Base-by-base conservation (phyloP, 2,888 invertebrate genomes). In the Nephrotoma guestfalica region DNA sequence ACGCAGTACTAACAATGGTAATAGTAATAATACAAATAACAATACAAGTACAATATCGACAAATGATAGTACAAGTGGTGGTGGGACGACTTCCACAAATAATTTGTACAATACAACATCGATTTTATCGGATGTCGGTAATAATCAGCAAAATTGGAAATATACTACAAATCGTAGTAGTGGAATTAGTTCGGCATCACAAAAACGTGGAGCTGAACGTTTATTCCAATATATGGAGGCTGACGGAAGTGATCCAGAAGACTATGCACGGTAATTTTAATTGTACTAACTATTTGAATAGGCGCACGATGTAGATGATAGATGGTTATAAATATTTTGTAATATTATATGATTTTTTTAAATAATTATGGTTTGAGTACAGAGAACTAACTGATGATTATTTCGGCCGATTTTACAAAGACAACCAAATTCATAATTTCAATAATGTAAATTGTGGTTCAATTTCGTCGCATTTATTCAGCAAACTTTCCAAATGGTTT, bases 171-270 rank as follows among this genome's bases (percentile, higher is more conserved):
- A 86, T 86, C 30, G 86, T 6, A 45, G 45, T 86, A 45, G 45
- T 86, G 86, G 86, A 88, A 89, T 88, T 87, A 90, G 90, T 88
- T 90, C 90, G 85, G 90, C 90, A 87, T 87, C 87, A 88, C 91
- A 90, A 89, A 92, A 92, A 89, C 93, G 93, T 88, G 95, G 95
- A 88, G 95, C 95, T 87, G 94, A 94, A 88, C 92, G 95, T 87
- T 93, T 95, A 87, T 95, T 95, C 92, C 95, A 94, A 89, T 95
- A 94, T 93, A 93, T 95, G 93, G 95, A 94, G 92, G 95, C 95
- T 88, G 95, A 95, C 92, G 94, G 94, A 89, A 95, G 95, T 87
- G 95, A 94, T 90, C 93, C 93, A 89, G 92, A 93, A 89, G 92
- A 92, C 89, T 92, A 92, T 90, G 90, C 92, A 90, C 90, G 92